Evolutionary conservation across 2,888 invertebrate species (phyloP), one percentile per base, ranked within the genome.

Genomic region (Yponomeuta evonymella): DNA sequence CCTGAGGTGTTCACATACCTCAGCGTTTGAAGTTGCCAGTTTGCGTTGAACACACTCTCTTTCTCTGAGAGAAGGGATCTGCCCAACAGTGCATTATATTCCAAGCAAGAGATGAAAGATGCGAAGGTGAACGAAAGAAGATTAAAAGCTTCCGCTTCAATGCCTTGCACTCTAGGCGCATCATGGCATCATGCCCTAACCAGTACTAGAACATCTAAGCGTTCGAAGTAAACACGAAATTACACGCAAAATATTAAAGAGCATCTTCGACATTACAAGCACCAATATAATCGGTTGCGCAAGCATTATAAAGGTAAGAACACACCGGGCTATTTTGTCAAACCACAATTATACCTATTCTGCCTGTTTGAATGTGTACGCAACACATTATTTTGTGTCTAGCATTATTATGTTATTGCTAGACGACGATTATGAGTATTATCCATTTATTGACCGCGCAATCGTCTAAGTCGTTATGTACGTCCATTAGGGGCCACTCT

Each of bases 401-500:
- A 15, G 51, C 58, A 71, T 51, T 70, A 66, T 70, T 70, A 70
- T 67, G 29, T 48, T 70, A 71, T 48, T 30, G 67, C 77, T 74
- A 78, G 76, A 76, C 75, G 71, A 69, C 76, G 75, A 79, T 81
- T 79, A 81, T 74, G 74, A 75, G 72, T 72, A 82, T 81, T 79
- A 81, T 76, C 75, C 73, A 76, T 72, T 58, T 72, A 81, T 80
- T 77, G 79, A 78, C 78, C 75, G 79, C 77, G 77, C 80, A 79
- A 81, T 79, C 73, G 74, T 73, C 75, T 75, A 79, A 77, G 77
- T 79, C 76, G 76, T 74, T 74, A 75, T 48, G 67, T 36, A 36
- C 70, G 69, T 29, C 70, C 70, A 73, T 72, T 73, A 65, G 72
- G 67, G 73, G 66, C 70, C 73, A 73, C 69, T 75, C 75, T 75